These are phyloP conservation scores for Coelinius sp. DNA, from an alignment of 2,888 invertebrate species.

Conservation along the genomic window DNA sequence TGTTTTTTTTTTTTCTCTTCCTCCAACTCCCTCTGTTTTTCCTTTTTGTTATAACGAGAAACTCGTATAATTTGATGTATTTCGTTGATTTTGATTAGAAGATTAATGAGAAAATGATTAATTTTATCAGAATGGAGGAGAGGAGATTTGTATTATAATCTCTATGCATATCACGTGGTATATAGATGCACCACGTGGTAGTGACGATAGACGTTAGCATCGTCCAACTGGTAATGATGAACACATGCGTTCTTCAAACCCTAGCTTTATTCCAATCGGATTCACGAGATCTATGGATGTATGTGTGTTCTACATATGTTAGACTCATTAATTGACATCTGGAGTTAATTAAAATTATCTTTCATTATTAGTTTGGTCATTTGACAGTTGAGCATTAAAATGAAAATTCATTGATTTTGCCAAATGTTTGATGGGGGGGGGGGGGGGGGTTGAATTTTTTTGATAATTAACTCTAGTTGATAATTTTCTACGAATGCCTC, in stretches of 20 bases:
- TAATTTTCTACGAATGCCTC: not conserved
- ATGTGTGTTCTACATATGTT: slow-evolving; percentile 61
- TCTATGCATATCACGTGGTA: slow-evolving; percentile 22
- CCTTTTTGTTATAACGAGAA: slow-evolving; percentile 6
- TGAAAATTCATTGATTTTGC: not conserved
- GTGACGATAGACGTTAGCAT: slow-evolving; percentile 55
- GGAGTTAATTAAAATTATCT: slow-evolving; percentile 68
- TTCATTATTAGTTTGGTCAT: slow-evolving; percentile 51
- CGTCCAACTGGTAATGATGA: slow-evolving; percentile 63
- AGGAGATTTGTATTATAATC: not conserved
- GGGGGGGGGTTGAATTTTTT: not conserved
- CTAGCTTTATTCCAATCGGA: slow-evolving; percentile 38
- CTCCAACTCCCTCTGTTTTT: slow-evolving; percentile 11
- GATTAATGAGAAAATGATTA: slow-evolving; percentile 6
- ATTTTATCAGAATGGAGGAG: not conserved
- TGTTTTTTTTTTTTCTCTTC: slow-evolving; percentile 21
- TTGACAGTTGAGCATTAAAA: not conserved
- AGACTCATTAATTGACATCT: slow-evolving; percentile 69
- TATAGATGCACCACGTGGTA: slow-evolving; percentile 24
- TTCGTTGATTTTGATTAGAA: not conserved
- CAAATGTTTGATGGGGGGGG: not conserved
- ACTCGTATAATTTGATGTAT: slow-evolving; percentile 31
- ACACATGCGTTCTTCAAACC: slow-evolving; percentile 60
- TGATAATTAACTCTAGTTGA: not conserved
- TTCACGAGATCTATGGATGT: slow-evolving; percentile 40